These are phyloP conservation scores for Perodicticus potto DNA, from an alignment of 2,797 vertebrate species.

Conservation along the genomic window DNA sequence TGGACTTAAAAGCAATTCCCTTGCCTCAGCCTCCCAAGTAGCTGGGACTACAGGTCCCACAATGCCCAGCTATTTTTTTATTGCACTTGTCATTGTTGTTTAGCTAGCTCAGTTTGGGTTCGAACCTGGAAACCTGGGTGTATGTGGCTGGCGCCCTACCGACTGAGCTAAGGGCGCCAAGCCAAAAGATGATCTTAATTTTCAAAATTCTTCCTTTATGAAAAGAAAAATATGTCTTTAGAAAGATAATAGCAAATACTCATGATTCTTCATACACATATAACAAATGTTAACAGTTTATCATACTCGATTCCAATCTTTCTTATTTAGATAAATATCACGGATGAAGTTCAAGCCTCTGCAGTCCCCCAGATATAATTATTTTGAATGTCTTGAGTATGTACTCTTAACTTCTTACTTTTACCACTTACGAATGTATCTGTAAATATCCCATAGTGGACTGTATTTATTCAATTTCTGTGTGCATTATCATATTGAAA, in stretches of 20 bases:
- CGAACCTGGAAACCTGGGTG: too few species aligned
- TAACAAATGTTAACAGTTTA: not conserved
- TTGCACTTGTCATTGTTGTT: too few species aligned
- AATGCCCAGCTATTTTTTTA: too few species aligned
- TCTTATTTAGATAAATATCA: constrained; percentile 39
- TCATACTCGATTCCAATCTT: constrained; percentile 17
- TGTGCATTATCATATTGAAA: not conserved
- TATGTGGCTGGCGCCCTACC: too few species aligned
- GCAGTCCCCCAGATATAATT: not conserved
- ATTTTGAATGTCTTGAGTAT: not conserved
- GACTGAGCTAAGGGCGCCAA: too few species aligned
- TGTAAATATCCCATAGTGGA: not conserved
- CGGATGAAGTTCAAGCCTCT: constrained; percentile 9
- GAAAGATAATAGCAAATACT: constrained; percentile 34
- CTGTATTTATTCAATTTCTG: not conserved
- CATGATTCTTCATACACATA: not conserved
- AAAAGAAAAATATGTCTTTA: not conserved
- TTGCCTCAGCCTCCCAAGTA: too few species aligned
- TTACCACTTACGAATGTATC: not conserved
- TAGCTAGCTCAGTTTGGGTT: too few species aligned
- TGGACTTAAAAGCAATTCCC: too few species aligned
- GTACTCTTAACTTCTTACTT: not conserved
- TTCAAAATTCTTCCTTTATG: not conserved
- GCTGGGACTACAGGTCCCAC: too few species aligned
- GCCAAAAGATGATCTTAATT: not conserved